These are phyloP conservation scores for Phorcus lineatus DNA, from an alignment of 2,888 invertebrate genomes.

Conservation along the genomic window DNA sequence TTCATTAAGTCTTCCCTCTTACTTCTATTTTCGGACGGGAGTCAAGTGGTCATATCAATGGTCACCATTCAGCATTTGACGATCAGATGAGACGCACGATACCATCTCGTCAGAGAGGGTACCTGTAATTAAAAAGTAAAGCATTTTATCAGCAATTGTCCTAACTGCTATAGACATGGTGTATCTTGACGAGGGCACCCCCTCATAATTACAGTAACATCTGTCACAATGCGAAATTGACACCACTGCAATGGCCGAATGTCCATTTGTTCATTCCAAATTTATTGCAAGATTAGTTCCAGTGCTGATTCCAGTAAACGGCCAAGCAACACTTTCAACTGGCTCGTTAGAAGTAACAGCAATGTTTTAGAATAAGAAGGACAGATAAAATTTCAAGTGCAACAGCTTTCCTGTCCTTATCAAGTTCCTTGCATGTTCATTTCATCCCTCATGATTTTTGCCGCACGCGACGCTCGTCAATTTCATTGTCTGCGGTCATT, in stretches of 20 bases:
- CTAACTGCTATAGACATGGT: not conserved
- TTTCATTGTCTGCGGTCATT: not conserved
- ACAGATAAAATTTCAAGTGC: not conserved
- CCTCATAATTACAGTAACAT: not conserved
- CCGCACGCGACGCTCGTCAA: slow-evolving; percentile 3
- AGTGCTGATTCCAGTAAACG: slow-evolving; percentile 3
- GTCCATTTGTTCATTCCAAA: not conserved
- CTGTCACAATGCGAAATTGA: not conserved
- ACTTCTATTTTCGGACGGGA: too few relatives aligned
- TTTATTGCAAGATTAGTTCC: not conserved
- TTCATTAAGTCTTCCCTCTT: not conserved
- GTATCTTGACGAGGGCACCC: not conserved
- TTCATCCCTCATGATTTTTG: not conserved
- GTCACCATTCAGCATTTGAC: too few relatives aligned
- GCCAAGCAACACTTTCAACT: not conserved
- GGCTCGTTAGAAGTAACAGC: too few relatives aligned
- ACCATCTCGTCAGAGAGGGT: not conserved
- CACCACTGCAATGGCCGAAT: not conserved
- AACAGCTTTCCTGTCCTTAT: slow-evolving; percentile 1
- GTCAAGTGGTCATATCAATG: too few relatives aligned
- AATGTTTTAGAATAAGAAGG: too few relatives aligned
- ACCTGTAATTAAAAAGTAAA: not conserved
- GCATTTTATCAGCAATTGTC: slow-evolving; percentile 19
- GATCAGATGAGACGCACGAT: too few relatives aligned
- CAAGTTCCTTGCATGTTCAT: not conserved